These are phyloP conservation scores for Nomada fucata DNA, from an alignment of 2,888 invertebrate species.

Conservation along the genomic window DNA sequence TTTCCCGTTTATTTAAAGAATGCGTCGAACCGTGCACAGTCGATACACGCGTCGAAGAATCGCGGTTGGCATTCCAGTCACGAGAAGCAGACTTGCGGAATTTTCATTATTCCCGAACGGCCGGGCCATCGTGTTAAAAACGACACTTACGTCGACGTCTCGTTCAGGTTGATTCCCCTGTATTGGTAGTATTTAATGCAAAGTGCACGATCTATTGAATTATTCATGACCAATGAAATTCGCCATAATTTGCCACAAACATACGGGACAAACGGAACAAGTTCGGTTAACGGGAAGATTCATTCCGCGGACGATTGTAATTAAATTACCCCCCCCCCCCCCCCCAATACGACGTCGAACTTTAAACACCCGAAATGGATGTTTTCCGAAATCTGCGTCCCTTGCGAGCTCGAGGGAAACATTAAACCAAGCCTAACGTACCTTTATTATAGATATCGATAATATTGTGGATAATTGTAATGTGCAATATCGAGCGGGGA, in stretches of 20 bases:
- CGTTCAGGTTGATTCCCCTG: conserved; percentile 22
- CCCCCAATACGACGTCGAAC: neutral
- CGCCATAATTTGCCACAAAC: conserved; percentile 4
- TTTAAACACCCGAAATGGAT: neutral
- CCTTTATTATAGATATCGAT: no score
- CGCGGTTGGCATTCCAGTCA: conserved; percentile 38
- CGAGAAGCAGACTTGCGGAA: conserved; percentile 37
- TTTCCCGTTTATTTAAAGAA: conserved; percentile 22
- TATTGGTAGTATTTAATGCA: conserved; percentile 34
- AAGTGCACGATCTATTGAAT: conserved; percentile 32
- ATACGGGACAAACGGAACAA: neutral
- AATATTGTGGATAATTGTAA: no score
- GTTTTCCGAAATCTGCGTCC: no score
- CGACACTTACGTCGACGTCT: conserved; percentile 16
- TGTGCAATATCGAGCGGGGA: no score
- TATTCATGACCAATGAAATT: conserved; percentile 28
- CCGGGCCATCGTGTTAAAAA: conserved; percentile 40
- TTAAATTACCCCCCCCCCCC: neutral
- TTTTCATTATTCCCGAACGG: conserved; percentile 37
- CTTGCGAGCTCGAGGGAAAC: no score
- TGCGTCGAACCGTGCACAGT: neutral
- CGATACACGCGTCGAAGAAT: conserved; percentile 27
- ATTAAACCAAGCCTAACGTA: no score
- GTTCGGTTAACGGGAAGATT: neutral
- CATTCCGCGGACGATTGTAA: neutral